phyloP scores from a whole-genome alignment of 2,113 vertebrate genomes.

The Parotia lawesii region DNA sequence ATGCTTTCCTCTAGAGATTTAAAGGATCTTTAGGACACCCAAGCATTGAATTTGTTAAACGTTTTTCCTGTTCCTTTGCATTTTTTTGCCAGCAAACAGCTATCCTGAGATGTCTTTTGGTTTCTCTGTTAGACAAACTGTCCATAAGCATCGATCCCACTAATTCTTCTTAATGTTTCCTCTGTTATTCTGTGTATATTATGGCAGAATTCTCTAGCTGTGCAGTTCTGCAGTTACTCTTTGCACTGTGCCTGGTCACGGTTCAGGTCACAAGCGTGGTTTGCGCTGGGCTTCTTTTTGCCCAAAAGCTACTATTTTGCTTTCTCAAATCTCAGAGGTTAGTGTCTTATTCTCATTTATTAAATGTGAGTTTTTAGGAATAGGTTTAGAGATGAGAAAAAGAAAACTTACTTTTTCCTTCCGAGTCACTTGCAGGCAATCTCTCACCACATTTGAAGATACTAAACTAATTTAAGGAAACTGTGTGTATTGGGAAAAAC shows the following conservation, averaged over 20 bases:
- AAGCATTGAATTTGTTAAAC: not conserved
- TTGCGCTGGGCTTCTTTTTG: not conserved
- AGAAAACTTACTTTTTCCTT: not conserved
- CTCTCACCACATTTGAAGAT: not conserved
- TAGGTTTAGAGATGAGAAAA: not conserved
- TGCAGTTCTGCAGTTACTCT: not conserved
- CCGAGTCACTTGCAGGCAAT: not conserved
- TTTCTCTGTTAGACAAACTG: not conserved
- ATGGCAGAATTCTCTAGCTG: not conserved
- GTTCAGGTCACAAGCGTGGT: not conserved
- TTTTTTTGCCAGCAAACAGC: not conserved
- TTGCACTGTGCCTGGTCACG: accelerated
- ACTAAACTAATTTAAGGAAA: not conserved
- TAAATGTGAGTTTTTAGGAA: not conserved
- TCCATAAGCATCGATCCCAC: not conserved
- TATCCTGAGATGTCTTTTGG: not conserved
- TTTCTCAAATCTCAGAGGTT: not conserved
- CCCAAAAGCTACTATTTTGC: not conserved
- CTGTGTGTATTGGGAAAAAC: not conserved
- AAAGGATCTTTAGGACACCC: not conserved
- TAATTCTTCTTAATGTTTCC: not conserved
- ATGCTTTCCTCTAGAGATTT: not conserved
- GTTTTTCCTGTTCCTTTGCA: not conserved
- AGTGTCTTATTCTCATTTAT: not conserved
- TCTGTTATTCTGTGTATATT: not conserved